Evolutionary conservation across 2,113 vertebrate species (phyloP).

Genomic region (Otus sunia): DNA sequence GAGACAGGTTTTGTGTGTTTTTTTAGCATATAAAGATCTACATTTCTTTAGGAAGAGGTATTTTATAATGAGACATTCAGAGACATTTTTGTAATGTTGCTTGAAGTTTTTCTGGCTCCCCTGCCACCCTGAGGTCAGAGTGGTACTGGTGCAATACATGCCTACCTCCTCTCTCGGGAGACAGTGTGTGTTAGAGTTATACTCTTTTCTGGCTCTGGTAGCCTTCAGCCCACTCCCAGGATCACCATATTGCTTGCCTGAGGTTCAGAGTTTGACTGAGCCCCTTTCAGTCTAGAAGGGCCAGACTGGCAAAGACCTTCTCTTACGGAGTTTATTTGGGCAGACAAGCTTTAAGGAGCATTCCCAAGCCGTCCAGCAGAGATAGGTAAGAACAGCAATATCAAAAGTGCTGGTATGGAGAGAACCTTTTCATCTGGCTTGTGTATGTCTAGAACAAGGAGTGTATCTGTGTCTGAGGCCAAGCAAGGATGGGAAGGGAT

Average conservation of each 20-base stretch:
- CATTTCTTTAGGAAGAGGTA: background rate
- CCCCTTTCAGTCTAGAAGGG: background rate
- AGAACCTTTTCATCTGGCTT: background rate
- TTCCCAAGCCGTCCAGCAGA: background rate
- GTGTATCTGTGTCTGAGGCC: background rate
- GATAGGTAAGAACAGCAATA: background rate
- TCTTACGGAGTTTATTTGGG: background rate
- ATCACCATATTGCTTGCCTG: background rate
- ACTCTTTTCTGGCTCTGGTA: background rate
- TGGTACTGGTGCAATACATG: background rate
- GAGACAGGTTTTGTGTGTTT: conserved; percentile 2
- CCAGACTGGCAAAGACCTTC: background rate
- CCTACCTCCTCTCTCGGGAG: background rate
- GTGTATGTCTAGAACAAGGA: background rate
- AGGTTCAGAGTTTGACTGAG: background rate
- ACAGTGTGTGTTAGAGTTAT: fast-evolving
- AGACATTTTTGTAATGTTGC: background rate
- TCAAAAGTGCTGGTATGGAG: background rate
- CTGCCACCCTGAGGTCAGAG: background rate
- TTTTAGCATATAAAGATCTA: background rate
- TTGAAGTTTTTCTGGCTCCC: background rate
- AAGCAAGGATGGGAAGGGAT: background rate
- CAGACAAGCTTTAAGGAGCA: background rate
- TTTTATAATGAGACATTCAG: background rate
- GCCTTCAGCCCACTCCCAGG: background rate